Conservation (phyloP, 2,888 invertebrate species). For the Abrostola triplasia region DNA sequence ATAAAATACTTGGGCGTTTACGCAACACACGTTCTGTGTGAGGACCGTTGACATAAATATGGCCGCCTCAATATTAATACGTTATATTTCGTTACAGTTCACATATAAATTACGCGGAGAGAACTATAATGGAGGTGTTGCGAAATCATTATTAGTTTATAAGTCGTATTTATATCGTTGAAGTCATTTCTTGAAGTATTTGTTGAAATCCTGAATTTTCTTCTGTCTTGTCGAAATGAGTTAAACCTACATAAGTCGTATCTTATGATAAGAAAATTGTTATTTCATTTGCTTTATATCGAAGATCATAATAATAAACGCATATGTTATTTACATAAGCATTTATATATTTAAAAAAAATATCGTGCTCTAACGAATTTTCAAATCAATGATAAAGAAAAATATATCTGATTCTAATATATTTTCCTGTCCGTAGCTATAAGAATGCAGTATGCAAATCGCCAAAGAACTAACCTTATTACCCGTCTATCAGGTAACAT, state of each 20-base stretch:
- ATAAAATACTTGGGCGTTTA: constrained; percentile 25
- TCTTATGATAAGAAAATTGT: too few species aligned
- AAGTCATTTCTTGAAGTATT: neutral
- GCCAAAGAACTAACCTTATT: too few species aligned
- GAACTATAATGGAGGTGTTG: constrained; percentile 19
- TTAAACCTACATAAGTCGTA: neutral
- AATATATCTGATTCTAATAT: too few species aligned
- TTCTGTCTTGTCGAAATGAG: neutral
- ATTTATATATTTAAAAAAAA: too few species aligned
- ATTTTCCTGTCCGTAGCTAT: neutral
- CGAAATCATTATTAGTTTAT: constrained; percentile 5
- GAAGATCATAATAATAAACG: too few species aligned
- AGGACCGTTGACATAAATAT: constrained; percentile 40
- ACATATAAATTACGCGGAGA: constrained; percentile 22
- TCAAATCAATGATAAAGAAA: too few species aligned
- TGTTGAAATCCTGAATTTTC: neutral
- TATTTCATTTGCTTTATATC: too few species aligned
- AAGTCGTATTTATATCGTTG: neutral
- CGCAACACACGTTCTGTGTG: constrained; percentile 21
- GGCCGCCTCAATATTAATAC: constrained; percentile 22
- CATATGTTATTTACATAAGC: too few species aligned
- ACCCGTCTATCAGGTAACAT: too few species aligned
- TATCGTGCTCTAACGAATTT: too few species aligned
- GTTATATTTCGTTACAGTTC: constrained; percentile 6
- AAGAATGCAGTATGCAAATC: neutral